Evolutionary conservation across 1,140 invertebrate genomes (phyloP).

Genomic region (Aplysia californica): DNA sequence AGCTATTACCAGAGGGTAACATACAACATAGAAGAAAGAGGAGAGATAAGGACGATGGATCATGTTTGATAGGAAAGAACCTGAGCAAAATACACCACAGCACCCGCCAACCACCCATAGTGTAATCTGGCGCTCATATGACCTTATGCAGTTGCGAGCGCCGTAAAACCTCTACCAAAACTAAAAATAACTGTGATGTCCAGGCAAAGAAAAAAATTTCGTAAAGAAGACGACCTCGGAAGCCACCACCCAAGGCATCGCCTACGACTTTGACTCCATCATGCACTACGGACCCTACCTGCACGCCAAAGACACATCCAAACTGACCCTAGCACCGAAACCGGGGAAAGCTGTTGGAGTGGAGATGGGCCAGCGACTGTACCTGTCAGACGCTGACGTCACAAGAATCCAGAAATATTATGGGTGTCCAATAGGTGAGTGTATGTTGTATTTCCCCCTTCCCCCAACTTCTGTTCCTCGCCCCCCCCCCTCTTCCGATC

Average conservation of each 20-base stretch:
- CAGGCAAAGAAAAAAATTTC: too few species aligned
- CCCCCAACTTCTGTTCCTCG: neutral
- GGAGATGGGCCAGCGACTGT: slow-evolving; percentile 67
- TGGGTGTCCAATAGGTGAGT: neutral
- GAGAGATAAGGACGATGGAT: too few species aligned
- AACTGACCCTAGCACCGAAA: slow-evolving; percentile 70
- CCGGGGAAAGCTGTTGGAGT: slow-evolving; percentile 13
- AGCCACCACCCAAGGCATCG: slow-evolving; percentile 70
- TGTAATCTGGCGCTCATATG: too few species aligned
- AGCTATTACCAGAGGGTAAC: too few species aligned
- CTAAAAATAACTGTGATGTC: too few species aligned
- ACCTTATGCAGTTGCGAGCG: too few species aligned
- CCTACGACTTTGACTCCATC: slow-evolving; percentile 90
- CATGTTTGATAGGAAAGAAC: too few species aligned
- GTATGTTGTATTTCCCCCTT: neutral
- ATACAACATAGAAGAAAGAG: too few species aligned
- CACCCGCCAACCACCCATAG: too few species aligned
- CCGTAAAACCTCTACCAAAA: too few species aligned
- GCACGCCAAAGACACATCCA: slow-evolving; percentile 73
- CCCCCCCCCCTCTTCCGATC: neutral
- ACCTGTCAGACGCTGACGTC: slow-evolving; percentile 67
- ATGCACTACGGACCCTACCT: slow-evolving; percentile 99
- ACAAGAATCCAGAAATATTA: slow-evolving; percentile 7
- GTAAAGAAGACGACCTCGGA: too few species aligned
- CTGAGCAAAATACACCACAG: too few species aligned